These are phyloP conservation scores for Onychomys torridus DNA, from an alignment of 2,797 vertebrate species.

Conservation along the genomic window DNA sequence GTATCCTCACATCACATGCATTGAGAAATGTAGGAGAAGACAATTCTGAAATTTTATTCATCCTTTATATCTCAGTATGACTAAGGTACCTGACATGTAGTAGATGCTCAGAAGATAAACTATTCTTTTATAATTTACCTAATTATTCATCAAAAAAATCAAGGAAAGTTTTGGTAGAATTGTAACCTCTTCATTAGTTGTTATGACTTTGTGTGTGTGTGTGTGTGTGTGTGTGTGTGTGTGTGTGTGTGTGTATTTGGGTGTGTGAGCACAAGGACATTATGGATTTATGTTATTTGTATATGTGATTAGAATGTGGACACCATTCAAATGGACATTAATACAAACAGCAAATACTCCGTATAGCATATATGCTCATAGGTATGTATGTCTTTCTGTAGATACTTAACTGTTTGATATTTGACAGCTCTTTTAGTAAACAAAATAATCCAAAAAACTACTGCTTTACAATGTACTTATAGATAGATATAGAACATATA, in stretches of 20 bases:
- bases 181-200: background rate
- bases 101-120: background rate
- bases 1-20: background rate
- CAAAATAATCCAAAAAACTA: slow-evolving; percentile 66
- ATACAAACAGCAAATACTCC: slow-evolving; percentile 28
- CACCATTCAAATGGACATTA: background rate
- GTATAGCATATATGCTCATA: background rate
- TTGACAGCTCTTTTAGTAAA: slow-evolving; percentile 65
- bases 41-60: background rate
- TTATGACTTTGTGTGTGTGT: background rate
- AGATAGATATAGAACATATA: background rate
- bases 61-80: slow-evolving; percentile 4
- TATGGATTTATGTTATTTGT: background rate
- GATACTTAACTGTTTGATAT: slow-evolving; percentile 63
- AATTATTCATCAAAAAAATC: background rate
- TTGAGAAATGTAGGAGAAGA: background rate
- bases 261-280: background rate
- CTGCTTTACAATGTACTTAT: background rate
- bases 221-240: background rate
- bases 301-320: background rate
- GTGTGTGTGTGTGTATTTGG: background rate
- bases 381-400: background rate
- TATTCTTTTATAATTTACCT: background rate
- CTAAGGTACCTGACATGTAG: background rate
- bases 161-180: background rate